phyloP scores from a whole-genome alignment of 2,113 vertebrate species.

The Chloropsis cyanopogon region DNA sequence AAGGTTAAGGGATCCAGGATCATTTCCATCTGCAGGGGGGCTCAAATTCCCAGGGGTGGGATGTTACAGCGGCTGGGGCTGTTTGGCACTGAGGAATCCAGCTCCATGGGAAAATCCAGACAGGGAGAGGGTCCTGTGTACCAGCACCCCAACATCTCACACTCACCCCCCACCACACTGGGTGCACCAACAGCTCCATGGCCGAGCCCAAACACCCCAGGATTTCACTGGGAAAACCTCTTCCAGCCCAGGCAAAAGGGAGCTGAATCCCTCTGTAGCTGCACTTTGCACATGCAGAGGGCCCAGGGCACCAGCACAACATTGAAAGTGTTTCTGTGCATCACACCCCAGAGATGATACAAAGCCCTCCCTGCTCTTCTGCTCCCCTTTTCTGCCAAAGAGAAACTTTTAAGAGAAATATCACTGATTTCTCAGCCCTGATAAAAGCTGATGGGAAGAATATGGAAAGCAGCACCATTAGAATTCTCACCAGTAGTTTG shows the following conservation, averaged over 20 bases:
- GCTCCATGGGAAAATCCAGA: neutral
- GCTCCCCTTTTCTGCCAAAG: neutral
- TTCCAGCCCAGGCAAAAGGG: neutral
- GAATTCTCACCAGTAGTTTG: constrained; percentile 58
- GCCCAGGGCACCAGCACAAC: neutral
- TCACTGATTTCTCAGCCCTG: neutral
- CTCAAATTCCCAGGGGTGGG: fast-evolving
- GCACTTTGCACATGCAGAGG: neutral
- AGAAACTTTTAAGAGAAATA: neutral
- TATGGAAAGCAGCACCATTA: constrained; percentile 52
- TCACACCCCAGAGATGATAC: fast-evolving
- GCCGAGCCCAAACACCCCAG: neutral
- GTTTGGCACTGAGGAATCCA: neutral
- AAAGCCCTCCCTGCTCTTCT: neutral
- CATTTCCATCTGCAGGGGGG: fast-evolving
- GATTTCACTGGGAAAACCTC: neutral
- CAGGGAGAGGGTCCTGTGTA: fast-evolving
- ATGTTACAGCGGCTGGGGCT: neutral
- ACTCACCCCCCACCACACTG: fast-evolving
- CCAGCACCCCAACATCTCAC: neutral
- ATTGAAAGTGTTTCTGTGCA: neutral
- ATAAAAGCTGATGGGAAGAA: constrained; percentile 27
- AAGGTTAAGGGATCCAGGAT: fast-evolving
- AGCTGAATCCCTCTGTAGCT: neutral
- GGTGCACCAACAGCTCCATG: neutral